These are phyloP conservation scores for Eulacestoma nigropectus DNA, from an alignment of 2,113 vertebrate species.

Conservation along the genomic window DNA sequence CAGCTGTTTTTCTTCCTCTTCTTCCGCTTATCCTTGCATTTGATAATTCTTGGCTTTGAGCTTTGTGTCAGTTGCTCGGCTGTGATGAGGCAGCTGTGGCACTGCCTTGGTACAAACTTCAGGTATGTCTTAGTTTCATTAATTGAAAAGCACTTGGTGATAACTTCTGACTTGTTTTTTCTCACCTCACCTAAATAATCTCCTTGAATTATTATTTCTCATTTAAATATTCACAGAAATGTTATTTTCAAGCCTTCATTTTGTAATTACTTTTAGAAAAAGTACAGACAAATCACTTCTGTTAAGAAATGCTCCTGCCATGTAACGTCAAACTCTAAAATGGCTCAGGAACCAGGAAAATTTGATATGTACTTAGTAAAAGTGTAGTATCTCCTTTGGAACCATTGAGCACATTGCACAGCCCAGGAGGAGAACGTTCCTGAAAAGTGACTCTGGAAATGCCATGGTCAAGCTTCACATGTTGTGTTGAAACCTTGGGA, in stretches of 20 bases:
- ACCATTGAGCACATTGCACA: background rate
- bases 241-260: background rate
- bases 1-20: background rate
- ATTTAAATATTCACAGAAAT: background rate
- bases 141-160: background rate
- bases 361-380: background rate
- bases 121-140: background rate
- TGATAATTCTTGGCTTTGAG: background rate
- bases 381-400: background rate
- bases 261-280: background rate
- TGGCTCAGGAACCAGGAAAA: background rate
- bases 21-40: background rate
- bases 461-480: accelerated
- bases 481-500: background rate
- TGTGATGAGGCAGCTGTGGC: background rate
- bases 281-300: background rate
- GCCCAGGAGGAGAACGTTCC: background rate
- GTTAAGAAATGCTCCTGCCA: background rate
- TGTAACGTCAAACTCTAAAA: background rate
- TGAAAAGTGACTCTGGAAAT: background rate
- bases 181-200: background rate
- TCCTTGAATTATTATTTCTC: background rate
- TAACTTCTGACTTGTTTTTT: background rate
- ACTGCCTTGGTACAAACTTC: background rate
- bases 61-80: background rate